Conservation (phyloP, 1,140 invertebrate species). For the Venturia canescens region DNA sequence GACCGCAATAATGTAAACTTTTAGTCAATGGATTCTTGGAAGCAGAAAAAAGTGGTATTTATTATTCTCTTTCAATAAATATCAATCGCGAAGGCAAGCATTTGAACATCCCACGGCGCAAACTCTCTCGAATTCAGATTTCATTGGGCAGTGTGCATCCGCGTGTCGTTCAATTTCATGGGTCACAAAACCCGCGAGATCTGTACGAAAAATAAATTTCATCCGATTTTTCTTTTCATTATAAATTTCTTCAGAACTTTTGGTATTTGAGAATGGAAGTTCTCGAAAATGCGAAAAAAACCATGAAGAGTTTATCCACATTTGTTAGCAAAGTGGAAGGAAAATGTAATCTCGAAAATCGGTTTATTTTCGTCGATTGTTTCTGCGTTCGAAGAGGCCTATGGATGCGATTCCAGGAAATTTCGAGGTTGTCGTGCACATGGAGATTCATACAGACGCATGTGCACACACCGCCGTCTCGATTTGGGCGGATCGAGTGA, state of each 20-base stretch:
- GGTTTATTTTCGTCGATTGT: no score
- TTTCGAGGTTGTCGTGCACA: not conserved
- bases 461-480: not conserved
- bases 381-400: not conserved
- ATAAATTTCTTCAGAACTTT: no score
- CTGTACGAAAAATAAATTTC: no score
- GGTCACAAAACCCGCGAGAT: no score
- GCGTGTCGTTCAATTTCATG: no score
- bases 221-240: no score
- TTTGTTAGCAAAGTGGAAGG: not conserved
- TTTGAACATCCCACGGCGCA: not conserved
- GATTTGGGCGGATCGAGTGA: slow-evolving; percentile 11
- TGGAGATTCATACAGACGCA: not conserved
- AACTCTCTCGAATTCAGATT: not conserved
- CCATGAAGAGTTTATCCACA: no score
- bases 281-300: no score
- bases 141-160: no score
- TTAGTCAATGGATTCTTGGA: slow-evolving; percentile 14
- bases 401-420: not conserved
- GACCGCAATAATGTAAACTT: slow-evolving; percentile 9
- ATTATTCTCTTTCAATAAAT: no score
- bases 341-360: not conserved
- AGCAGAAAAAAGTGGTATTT: not conserved
- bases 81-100: no score
- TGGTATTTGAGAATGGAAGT: no score